These are phyloP conservation scores for Orthonevra nobilis DNA, from an alignment of 2,888 invertebrate genomes.

Conservation along the genomic window DNA sequence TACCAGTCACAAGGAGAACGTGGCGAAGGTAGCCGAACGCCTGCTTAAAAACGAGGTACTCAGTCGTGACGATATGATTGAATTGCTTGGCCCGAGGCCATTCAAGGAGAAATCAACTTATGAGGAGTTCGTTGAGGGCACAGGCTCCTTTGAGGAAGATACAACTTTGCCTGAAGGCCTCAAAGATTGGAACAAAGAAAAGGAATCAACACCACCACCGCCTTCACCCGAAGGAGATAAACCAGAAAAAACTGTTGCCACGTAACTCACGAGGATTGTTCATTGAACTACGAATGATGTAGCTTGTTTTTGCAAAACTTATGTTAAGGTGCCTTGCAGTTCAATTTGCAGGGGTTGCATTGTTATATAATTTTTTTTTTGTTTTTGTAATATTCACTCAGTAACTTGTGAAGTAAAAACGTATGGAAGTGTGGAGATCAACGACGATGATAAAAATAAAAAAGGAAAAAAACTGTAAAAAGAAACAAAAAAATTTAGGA, in stretches of 20 bases:
- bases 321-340: constrained; percentile 60
- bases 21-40: constrained; percentile 93
- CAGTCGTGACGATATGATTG: constrained; percentile 98
- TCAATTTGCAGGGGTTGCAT: constrained; percentile 32
- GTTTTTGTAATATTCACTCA: constrained; percentile 31
- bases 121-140: constrained; percentile 99
- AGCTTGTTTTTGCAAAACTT: constrained; percentile 50
- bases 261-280: constrained; percentile 46
- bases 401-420: constrained; percentile 26
- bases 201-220: constrained; percentile 73
- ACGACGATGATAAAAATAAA: constrained; percentile 33
- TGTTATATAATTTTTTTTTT: constrained; percentile 63
- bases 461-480: constrained; percentile 13
- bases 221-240: constrained; percentile 36
- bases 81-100: constrained; percentile 94
- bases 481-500: constrained; percentile 14
- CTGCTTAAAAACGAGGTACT: constrained; percentile 96
- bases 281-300: neutral
- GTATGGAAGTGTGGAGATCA: constrained; percentile 14
- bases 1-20: constrained; percentile 89
- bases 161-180: constrained; percentile 96
- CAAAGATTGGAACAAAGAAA: constrained; percentile 95
- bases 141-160: constrained; percentile 98
- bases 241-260: constrained; percentile 74
- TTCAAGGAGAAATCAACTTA: constrained; percentile 99